A percentile compares a stretch with the other conserved stretches of the same genome.
These are phyloP conservation scores for Acanthaster planci DNA, from an alignment of 35 echinoderm and acorn worm species.

Conservation along the genomic window DNA sequence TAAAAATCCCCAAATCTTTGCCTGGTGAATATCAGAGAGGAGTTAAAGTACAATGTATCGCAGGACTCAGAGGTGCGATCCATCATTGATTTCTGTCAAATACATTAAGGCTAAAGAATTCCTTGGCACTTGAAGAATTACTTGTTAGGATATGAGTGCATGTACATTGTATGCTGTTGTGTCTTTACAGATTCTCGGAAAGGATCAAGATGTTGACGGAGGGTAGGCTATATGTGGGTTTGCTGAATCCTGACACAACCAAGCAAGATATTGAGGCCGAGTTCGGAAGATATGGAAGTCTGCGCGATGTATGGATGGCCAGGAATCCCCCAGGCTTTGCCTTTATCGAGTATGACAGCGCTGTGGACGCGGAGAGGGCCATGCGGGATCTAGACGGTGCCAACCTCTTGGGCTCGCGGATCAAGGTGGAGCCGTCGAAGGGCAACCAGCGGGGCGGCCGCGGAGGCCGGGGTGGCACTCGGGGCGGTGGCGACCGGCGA, in stretches of 20 bases:
- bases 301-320: conserved; percentile 91
- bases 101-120: too few relatives aligned
- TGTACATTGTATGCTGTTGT: too few relatives aligned
- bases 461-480: conserved; percentile 66
- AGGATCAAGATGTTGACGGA: conserved; percentile 37
- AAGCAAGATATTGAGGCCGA: conserved; percentile 79
- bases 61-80: too few relatives aligned
- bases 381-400: conserved; percentile 72
- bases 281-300: conserved; percentile 74
- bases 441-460: conserved; percentile 60
- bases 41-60: too few relatives aligned
- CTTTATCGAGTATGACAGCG: conserved; percentile 80
- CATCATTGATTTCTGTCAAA: too few relatives aligned
- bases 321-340: conserved; percentile 97
- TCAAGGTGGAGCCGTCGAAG: conserved; percentile 92
- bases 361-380: conserved; percentile 75
- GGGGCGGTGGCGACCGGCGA: conserved; percentile 58
- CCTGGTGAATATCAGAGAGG: too few relatives aligned
- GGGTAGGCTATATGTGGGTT: conserved; percentile 88
- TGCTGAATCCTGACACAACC: conserved; percentile 53
- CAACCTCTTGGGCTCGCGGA: conserved; percentile 57
- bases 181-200: neutral
- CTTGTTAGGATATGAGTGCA: too few relatives aligned
- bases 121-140: too few relatives aligned
- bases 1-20: too few relatives aligned